These are phyloP conservation scores for Myrmecobius fasciatus DNA, from an alignment of 2,113 vertebrate genomes.

Conservation along the genomic window DNA sequence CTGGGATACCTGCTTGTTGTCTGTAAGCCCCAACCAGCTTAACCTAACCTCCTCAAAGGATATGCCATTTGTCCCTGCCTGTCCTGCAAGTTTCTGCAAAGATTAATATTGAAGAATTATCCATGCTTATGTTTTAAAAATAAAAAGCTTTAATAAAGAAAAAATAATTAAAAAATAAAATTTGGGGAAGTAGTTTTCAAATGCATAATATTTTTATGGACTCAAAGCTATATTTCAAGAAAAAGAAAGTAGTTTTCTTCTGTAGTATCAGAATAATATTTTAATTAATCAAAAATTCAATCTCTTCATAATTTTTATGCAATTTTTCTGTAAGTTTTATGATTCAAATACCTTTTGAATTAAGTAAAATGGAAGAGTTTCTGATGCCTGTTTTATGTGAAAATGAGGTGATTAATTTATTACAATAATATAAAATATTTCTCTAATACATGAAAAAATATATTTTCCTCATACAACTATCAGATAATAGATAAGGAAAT, in stretches of 20 bases:
- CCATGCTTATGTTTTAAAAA: no score
- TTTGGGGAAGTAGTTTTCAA: not conserved
- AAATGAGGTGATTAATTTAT: slow-evolving; percentile 5
- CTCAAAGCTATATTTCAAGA: not conserved
- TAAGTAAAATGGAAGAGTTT: not conserved
- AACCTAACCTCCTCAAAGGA: no score
- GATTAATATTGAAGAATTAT: no score
- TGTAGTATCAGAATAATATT: slow-evolving; percentile 65
- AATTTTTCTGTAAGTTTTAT: slow-evolving; percentile 14
- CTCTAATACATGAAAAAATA: not conserved
- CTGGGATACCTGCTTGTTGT: no score
- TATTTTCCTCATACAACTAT: no score
- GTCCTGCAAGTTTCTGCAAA: no score
- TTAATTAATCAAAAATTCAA: slow-evolving; percentile 60
- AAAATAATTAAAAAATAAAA: not conserved
- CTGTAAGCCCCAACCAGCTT: no score
- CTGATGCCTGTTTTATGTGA: slow-evolving; percentile 7
- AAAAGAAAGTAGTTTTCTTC: not conserved
- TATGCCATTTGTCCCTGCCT: no score
- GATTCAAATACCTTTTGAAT: not conserved
- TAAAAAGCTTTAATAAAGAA: no score
- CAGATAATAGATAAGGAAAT: no score
- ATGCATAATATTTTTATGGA: not conserved
- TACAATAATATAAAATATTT: not conserved
- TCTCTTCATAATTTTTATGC: slow-evolving; percentile 37